Percentiles rank a stretch among this genome's conserved stretches.
These are phyloP conservation scores for Papilio xuthus DNA, from an alignment of 1,140 invertebrate genomes.

Conservation along the genomic window DNA sequence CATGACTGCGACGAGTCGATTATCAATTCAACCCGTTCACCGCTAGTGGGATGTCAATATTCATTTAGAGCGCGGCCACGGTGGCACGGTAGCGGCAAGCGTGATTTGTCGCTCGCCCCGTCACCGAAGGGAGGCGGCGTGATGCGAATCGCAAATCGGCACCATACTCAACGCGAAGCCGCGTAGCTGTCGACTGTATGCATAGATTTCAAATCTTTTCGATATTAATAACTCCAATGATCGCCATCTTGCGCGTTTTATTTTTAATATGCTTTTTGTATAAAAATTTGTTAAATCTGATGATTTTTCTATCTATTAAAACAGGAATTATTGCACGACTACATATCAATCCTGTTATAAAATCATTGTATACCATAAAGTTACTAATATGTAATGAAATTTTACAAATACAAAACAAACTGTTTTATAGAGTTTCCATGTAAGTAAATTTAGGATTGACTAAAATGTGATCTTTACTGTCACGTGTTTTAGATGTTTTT, in stretches of 20 bases:
- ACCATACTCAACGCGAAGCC: conserved; percentile 50
- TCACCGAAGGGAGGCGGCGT: conserved; percentile 55
- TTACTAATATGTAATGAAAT: too few relatives aligned
- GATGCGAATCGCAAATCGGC: conserved; percentile 65
- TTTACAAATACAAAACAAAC: background rate
- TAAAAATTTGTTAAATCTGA: background rate
- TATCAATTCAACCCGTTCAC: conserved; percentile 74
- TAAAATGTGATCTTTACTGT: background rate
- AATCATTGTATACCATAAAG: too few relatives aligned
- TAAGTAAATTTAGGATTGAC: background rate
- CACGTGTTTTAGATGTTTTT: background rate
- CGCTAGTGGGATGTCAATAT: conserved; percentile 76
- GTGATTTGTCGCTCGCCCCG: conserved; percentile 69
- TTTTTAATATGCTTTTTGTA: background rate
- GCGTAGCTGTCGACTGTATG: conserved; percentile 30
- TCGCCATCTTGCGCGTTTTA: conserved; percentile 40
- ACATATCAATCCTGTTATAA: too few relatives aligned
- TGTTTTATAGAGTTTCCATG: background rate
- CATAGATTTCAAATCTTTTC: conserved; percentile 55
- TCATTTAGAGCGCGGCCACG: conserved; percentile 70
- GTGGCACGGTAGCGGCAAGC: conserved; percentile 56
- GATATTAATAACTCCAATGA: conserved; percentile 60
- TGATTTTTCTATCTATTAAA: too few relatives aligned
- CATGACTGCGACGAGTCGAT: conserved; percentile 48
- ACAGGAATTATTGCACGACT: too few relatives aligned